A percentile compares a stretch with the other conserved stretches of the same genome.
phyloP scores from a whole-genome alignment of 1,140 invertebrate genomes.

The Heliothis virescens region DNA sequence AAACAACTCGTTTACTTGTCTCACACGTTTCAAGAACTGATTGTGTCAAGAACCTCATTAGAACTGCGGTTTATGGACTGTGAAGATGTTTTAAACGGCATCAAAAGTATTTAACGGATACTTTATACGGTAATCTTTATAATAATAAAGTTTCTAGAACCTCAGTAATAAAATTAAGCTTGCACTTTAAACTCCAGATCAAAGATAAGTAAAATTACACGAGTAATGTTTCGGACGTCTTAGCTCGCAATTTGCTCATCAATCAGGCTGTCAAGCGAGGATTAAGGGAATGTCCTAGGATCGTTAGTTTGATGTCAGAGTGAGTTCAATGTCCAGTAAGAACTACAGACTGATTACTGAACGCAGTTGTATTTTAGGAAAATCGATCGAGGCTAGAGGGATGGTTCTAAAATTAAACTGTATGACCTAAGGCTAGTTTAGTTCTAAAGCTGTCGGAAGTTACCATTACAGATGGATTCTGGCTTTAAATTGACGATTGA shows the following conservation, averaged over 20 bases:
- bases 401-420: neutral
- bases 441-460: too few relatives aligned
- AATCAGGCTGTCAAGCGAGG: slow-evolving; percentile 9
- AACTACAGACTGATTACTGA: neutral
- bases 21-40: neutral
- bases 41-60: slow-evolving; percentile 7
- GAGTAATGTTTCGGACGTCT: neutral
- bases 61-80: neutral
- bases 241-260: neutral
- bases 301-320: neutral
- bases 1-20: slow-evolving; percentile 11
- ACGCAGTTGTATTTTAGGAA: neutral
- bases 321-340: slow-evolving; percentile 12
- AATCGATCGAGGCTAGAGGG: neutral
- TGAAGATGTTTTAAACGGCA: neutral
- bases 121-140: neutral
- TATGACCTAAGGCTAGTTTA: too few relatives aligned
- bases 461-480: too few relatives aligned
- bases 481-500: too few relatives aligned
- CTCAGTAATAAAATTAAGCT: neutral
- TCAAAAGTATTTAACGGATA: neutral
- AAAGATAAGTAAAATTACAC: neutral
- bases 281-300: slow-evolving; percentile 16
- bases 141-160: neutral
- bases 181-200: neutral